Conservation (phyloP, 2,113 vertebrate genomes). For the Lichenostomus cassidix region DNA sequence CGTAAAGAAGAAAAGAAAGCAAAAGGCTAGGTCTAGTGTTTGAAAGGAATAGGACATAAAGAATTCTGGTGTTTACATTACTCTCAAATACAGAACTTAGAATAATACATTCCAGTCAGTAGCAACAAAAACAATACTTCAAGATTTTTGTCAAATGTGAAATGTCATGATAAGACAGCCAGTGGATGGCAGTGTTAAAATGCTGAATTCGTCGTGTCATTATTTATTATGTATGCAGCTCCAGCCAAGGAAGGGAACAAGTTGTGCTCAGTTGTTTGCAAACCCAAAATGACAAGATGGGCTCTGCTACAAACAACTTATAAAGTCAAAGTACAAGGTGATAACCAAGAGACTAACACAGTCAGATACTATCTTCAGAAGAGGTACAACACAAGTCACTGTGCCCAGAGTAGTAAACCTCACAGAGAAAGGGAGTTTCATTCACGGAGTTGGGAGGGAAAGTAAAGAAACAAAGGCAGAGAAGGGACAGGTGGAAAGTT, state of each 20-base stretch:
- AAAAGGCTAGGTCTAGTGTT: not conserved
- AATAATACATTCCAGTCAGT: not conserved
- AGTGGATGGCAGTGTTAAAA: slow-evolving; percentile 4
- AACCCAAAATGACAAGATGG: not conserved
- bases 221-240: not conserved
- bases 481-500: not conserved
- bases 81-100: not conserved
- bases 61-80: not conserved
- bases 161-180: not conserved
- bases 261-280: not conserved
- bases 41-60: not conserved
- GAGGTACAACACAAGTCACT: accelerated
- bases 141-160: not conserved
- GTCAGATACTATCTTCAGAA: not conserved
- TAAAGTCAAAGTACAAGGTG: not conserved
- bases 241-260: not conserved
- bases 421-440: not conserved
- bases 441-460: not conserved
- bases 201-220: not conserved
- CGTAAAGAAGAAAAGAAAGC: not conserved
- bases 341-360: not conserved
- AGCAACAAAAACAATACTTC: not conserved
- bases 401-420: not conserved
- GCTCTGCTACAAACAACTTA: not conserved
- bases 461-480: not conserved